A percentile compares a stretch with the other conserved stretches of the same genome.
phyloP scores from a whole-genome alignment of 1,140 invertebrate species.

The Prorops nasuta region DNA sequence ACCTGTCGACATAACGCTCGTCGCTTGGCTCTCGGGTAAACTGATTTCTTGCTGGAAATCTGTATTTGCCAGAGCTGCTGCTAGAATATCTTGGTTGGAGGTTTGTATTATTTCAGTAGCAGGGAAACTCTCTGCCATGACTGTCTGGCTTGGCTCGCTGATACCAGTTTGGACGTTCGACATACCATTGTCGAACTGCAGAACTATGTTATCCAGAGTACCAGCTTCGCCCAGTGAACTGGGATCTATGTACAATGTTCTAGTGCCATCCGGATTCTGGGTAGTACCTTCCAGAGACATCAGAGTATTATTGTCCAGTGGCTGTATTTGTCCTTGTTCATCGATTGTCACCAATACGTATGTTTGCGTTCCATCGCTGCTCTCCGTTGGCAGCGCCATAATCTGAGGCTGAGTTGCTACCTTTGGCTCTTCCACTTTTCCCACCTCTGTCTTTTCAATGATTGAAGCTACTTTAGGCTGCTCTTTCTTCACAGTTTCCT shows the following conservation, averaged over 20 bases:
- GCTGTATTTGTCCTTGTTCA: constrained; percentile 68
- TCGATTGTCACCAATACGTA: constrained; percentile 65
- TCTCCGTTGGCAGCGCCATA: constrained; percentile 67
- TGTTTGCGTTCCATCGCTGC: constrained; percentile 64
- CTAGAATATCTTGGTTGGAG: constrained; percentile 69
- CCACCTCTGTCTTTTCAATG: constrained; percentile 21
- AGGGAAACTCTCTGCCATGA: constrained; percentile 32
- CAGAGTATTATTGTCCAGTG: constrained; percentile 69
- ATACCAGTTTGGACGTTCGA: constrained; percentile 25
- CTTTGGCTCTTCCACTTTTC: constrained; percentile 41
- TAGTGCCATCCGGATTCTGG: constrained; percentile 42
- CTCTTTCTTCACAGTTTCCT: constrained; percentile 18
- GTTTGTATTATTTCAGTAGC: constrained; percentile 36
- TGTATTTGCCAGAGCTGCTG: constrained; percentile 73
- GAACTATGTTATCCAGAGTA: constrained; percentile 51
- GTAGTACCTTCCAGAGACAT: constrained; percentile 46
- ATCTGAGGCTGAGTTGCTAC: constrained; percentile 62
- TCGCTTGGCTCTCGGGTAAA: constrained; percentile 39
- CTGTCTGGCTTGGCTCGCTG: constrained; percentile 16
- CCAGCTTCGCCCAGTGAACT: constrained; percentile 40
- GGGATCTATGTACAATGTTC: constrained; percentile 50
- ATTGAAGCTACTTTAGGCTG: constrained; percentile 41
- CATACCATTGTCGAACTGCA: constrained; percentile 52
- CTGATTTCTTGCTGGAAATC: constrained; percentile 66
- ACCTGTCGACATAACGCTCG: constrained; percentile 32